These are phyloP conservation scores for Aselliscus stoliczkanus DNA, from an alignment of 2,797 vertebrate species.

Conservation along the genomic window DNA sequence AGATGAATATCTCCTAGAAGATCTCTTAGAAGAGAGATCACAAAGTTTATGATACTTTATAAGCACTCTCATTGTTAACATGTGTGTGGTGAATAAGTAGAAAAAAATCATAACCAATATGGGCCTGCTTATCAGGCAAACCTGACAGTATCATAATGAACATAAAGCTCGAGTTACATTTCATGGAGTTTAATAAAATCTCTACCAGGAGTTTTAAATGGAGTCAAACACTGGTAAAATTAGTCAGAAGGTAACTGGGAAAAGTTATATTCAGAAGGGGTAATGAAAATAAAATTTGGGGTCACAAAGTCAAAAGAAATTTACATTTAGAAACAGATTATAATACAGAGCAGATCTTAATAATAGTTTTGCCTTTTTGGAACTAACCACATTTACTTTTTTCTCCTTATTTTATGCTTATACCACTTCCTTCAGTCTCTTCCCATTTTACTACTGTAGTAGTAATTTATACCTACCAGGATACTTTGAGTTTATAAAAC, in stretches of 20 bases:
- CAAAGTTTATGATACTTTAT: neutral
- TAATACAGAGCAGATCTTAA: neutral
- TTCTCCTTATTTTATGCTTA: neutral
- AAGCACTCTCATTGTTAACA: neutral
- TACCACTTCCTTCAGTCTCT: neutral
- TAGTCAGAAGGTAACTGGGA: neutral
- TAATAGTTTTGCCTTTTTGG: neutral
- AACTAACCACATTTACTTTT: constrained; percentile 10
- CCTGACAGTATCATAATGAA: neutral
- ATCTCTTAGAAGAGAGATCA: neutral
- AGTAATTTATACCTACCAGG: neutral
- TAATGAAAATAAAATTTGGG: neutral
- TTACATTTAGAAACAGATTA: neutral
- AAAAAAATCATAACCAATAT: neutral
- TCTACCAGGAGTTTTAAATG: neutral
- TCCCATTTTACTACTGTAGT: neutral
- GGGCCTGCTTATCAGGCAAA: neutral
- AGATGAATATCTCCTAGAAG: neutral
- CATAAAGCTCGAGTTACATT: neutral
- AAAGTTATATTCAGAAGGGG: neutral
- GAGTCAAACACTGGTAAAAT: neutral
- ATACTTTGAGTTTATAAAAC: constrained; percentile 5
- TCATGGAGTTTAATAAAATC: neutral
- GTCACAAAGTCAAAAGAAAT: neutral
- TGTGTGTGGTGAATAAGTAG: neutral